These are phyloP conservation scores for Tiphia femorata DNA, from an alignment of 2,888 invertebrate species.

Conservation along the genomic window DNA sequence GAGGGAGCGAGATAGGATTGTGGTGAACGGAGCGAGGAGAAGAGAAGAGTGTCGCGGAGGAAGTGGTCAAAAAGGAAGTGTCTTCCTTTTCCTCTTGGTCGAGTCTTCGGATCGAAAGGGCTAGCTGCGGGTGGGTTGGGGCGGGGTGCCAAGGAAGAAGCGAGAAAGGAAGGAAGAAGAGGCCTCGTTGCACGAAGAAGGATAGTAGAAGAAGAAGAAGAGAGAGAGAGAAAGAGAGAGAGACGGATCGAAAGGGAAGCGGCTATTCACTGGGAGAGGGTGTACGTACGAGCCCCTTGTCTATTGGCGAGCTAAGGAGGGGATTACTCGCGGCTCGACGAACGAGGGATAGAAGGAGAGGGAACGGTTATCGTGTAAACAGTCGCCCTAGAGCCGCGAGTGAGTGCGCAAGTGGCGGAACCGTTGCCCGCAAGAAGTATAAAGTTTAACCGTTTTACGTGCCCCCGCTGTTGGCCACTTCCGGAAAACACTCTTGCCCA, in stretches of 20 bases:
- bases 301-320: not conserved
- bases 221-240: not conserved
- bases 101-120: constrained; percentile 33
- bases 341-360: not conserved
- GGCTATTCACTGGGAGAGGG: not conserved
- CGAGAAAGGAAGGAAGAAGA: not conserved
- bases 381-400: not conserved
- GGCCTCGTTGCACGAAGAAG: not conserved
- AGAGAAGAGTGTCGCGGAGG: constrained; percentile 8
- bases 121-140: constrained; percentile 27
- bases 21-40: constrained; percentile 11
- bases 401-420: not conserved
- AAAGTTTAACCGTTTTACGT: too few species aligned
- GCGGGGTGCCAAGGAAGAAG: constrained; percentile 2
- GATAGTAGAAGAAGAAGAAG: not conserved
- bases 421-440: not conserved
- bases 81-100: constrained; percentile 17
- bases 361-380: not conserved
- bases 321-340: not conserved
- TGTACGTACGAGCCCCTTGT: not conserved
- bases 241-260: not conserved
- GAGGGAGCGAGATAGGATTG: constrained; percentile 17
- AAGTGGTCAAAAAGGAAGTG: constrained; percentile 15
- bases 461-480: too few species aligned
- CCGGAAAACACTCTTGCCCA: not conserved